Conservation (phyloP, 2,113 vertebrate species). For the Phylloscopus trochilus region DNA sequence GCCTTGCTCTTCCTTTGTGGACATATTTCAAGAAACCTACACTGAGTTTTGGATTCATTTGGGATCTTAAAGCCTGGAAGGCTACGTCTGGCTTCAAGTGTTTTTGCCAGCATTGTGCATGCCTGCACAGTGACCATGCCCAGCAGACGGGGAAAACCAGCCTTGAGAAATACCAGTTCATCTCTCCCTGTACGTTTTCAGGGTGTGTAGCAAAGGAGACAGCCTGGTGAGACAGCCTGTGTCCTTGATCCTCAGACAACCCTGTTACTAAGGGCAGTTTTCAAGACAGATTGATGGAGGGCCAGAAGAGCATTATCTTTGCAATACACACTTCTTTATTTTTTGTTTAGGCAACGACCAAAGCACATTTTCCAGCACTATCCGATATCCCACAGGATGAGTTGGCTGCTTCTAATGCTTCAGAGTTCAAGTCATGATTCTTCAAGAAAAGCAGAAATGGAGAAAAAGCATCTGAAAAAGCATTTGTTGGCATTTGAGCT, state of each 20-base stretch:
- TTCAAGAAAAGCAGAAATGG: not conserved
- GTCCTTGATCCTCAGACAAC: not conserved
- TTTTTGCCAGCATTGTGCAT: not conserved
- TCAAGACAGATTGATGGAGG: not conserved
- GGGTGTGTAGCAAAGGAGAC: not conserved
- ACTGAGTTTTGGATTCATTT: not conserved
- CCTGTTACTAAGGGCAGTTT: not conserved
- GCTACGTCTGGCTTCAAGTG: not conserved
- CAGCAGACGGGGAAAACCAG: not conserved
- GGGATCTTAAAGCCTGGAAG: not conserved
- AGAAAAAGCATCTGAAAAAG: too few species aligned
- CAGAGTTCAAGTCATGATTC: not conserved
- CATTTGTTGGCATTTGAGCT: not conserved
- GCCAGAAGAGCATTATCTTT: not conserved
- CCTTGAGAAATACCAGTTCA: not conserved
- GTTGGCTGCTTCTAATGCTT: not conserved
- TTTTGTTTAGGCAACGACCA: not conserved
- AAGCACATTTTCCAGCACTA: not conserved
- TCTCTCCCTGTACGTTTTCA: too few species aligned
- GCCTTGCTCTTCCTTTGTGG: not conserved
- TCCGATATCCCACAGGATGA: not conserved
- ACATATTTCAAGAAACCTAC: not conserved
- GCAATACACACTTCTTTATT: not conserved
- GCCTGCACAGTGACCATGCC: not conserved
- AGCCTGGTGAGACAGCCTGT: not conserved